Percentiles rank a stretch among this genome's conserved stretches.
These are phyloP conservation scores for Sarcophaga bullata DNA, from an alignment of 1,140 invertebrate genomes.

Conservation along the genomic window DNA sequence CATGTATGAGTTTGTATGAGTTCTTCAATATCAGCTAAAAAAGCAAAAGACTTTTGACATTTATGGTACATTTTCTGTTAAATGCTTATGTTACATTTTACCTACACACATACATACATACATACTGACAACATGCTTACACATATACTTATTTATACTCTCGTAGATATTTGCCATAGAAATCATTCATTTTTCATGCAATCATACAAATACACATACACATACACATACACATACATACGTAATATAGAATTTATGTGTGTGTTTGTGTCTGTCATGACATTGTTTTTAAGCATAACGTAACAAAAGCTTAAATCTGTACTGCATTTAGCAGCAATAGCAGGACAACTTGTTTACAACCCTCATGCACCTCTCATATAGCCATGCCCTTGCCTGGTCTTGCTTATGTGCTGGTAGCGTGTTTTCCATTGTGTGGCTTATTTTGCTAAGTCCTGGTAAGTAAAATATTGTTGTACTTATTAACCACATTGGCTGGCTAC, in stretches of 20 bases:
- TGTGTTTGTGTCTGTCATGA: not conserved
- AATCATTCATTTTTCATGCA: no score
- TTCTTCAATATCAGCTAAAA: slow-evolving; percentile 2
- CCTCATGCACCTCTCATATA: not conserved
- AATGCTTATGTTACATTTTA: not conserved
- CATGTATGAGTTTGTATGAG: no score
- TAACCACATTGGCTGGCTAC: not conserved
- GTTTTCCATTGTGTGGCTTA: not conserved
- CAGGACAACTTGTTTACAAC: not conserved
- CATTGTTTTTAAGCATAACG: not conserved
- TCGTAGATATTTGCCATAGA: no score
- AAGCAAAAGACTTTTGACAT: slow-evolving; percentile 21
- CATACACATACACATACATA: not conserved
- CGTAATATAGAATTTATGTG: not conserved
- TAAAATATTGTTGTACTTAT: slow-evolving; percentile 5
- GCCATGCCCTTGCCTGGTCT: not conserved
- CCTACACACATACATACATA: no score
- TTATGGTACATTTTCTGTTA: not conserved
- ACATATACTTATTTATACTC: no score
- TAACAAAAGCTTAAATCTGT: no score
- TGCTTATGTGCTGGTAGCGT: not conserved
- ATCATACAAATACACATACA: not conserved
- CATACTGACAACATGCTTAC: no score
- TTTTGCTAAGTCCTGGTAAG: not conserved
- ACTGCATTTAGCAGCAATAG: not conserved